Evolutionary conservation across 2,888 invertebrate genomes (phyloP).

Genomic region (Lampropteryx suffumata): DNA sequence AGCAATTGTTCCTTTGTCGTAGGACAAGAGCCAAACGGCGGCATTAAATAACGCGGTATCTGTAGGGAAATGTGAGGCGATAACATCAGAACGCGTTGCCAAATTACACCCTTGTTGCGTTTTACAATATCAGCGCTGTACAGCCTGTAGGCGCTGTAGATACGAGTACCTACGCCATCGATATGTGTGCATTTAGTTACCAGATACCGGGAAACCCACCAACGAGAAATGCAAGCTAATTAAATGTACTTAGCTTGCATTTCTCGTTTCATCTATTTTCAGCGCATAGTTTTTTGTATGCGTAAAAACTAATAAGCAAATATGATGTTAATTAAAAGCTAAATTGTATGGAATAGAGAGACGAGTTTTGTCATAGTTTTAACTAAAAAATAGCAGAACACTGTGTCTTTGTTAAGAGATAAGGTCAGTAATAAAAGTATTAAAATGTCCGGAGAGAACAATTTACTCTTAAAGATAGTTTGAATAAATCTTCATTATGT

Average conservation of each 20-base stretch:
- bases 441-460: conserved; percentile 40
- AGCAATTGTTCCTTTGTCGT: conserved; percentile 50
- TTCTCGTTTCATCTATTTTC: neutral
- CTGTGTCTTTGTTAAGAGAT: neutral
- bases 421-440: conserved; percentile 22
- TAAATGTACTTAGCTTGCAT: conserved; percentile 11
- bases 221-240: no score
- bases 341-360: neutral
- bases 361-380: neutral
- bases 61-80: conserved; percentile 70
- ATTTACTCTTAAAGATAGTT: conserved; percentile 57
- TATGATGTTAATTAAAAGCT: neutral
- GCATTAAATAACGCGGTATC: conserved; percentile 76
- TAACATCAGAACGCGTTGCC: conserved; percentile 74
- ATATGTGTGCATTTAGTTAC: conserved; percentile 5
- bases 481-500: conserved; percentile 74
- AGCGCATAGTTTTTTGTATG: neutral
- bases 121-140: conserved; percentile 59
- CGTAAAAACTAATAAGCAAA: neutral
- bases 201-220: conserved; percentile 3
- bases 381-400: neutral
- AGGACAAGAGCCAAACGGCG: conserved; percentile 64
- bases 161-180: conserved; percentile 14
- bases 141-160: conserved; percentile 23
- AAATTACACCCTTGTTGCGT: conserved; percentile 77